Base-by-base conservation (phyloP, 2,888 invertebrate species). In the Drosophila mimica region DNA sequence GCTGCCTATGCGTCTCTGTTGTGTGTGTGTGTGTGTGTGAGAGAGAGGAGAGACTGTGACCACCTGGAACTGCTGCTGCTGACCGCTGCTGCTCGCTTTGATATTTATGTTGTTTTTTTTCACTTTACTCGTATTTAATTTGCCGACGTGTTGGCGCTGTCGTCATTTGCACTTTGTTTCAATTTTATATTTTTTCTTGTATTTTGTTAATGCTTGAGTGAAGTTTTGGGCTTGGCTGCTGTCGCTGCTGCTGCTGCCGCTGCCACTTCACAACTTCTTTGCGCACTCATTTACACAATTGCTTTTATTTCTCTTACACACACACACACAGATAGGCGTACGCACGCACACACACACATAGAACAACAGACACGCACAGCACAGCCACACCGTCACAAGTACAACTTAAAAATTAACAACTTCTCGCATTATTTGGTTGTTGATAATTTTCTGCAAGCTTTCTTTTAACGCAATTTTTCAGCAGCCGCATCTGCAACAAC, bases 201-300 rank as follows among this genome's bases (percentile, higher is more conserved):
- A 84, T 38, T 38, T 56, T 38, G 54, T 54, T 56, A 56, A 88
- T 85, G 90, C 80, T 89, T 89, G 82, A 88, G 81, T 90, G 89
- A 86, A 90, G 89, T 91, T 91, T 89, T 91, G 92, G 91, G 91
- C 91, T 92, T 91, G 92, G 91, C 84, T 69, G 91, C 83, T 69
- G 70, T 76, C 64, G 79, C 74, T 67, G 70, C 36, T 36, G 91
- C 84, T 69, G 91, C 71, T 65, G 80, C 74, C 65, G 70, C 74
- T 76, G 68, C 76, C 74, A 70, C 83, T 76, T 70, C 75, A 67
- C 66, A 71, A 70, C 71, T 74, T 82, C 76, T 74, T 82, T 61
- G 75, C 72, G 65, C 82, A 76, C 74, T 76, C 83, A 88, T 85
- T 81, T 78, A 74, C 86, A 88, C 89, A 88, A 77, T 82, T 76